A percentile compares a stretch with the other conserved stretches of the same genome.
phyloP scores from a whole-genome alignment of 2,797 vertebrate genomes.

The Apogon hyalosoma region DNA sequence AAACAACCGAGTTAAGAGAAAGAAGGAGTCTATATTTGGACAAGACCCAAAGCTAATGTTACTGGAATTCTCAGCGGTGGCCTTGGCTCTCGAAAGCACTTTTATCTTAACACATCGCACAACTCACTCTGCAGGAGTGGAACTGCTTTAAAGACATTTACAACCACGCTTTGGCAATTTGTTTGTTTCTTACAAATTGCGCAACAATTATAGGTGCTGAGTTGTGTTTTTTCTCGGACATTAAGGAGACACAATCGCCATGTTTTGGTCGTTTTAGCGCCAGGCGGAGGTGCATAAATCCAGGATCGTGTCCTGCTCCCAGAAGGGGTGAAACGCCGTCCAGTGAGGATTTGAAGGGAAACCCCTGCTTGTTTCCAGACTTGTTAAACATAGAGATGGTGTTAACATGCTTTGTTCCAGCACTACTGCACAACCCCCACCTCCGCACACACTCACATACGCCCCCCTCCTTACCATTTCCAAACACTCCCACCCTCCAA shows the following conservation, averaged over 20 bases:
- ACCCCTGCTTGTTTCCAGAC: conserved; percentile 74
- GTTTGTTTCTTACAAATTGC: conserved; percentile 9
- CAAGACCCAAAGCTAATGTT: conserved; percentile 29
- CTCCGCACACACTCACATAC: conserved; percentile 32
- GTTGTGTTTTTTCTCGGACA: background rate
- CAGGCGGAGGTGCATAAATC: conserved; percentile 10
- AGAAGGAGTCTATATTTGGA: conserved; percentile 25
- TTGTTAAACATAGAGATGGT: conserved; percentile 81
- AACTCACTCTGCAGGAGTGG: conserved; percentile 13
- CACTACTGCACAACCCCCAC: conserved; percentile 61
- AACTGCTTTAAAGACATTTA: conserved; percentile 11
- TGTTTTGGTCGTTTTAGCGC: conserved; percentile 26
- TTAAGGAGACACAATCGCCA: conserved; percentile 26
- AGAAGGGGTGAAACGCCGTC: conserved; percentile 43
- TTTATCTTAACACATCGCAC: conserved; percentile 17
- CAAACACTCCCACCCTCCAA: conserved; percentile 59
- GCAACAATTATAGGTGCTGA: conserved; percentile 30
- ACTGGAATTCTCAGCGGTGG: conserved; percentile 18
- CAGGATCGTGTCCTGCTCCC: conserved; percentile 51
- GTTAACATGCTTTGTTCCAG: conserved; percentile 78
- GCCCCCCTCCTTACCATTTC: conserved; percentile 60
- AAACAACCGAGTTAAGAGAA: conserved; percentile 14
- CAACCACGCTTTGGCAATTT: conserved; percentile 27
- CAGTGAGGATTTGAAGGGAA: conserved; percentile 66
- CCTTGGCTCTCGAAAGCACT: conserved; percentile 21